Conservation (phyloP, 2,113 vertebrate species). For the Engraulis encrasicolus region DNA sequence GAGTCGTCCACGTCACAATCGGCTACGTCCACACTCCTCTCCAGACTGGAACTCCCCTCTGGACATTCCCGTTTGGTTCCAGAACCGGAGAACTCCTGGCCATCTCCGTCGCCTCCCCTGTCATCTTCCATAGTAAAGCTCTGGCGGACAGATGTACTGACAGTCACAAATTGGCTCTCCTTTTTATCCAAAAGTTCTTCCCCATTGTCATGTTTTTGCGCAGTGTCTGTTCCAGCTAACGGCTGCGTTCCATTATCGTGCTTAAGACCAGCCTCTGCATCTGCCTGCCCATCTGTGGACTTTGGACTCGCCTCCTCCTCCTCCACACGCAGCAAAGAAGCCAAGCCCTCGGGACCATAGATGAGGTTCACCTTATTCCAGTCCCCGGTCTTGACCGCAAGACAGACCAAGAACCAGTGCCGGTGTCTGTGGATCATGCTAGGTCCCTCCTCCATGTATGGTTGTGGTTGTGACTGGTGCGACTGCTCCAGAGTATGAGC, state of each 20-base stretch:
- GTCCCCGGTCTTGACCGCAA: slow-evolving; percentile 85
- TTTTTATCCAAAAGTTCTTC: not conserved
- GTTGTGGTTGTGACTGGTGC: slow-evolving; percentile 57
- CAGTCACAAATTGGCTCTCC: not conserved
- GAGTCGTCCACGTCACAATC: slow-evolving; percentile 41
- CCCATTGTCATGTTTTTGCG: not conserved
- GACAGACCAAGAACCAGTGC: slow-evolving; percentile 83
- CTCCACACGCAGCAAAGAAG: slow-evolving; percentile 69
- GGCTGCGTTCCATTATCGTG: too few species aligned
- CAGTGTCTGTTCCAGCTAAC: not conserved
- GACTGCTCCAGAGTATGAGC: not conserved
- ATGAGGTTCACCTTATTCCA: slow-evolving; percentile 68
- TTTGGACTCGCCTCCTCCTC: slow-evolving; percentile 58
- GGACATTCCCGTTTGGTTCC: slow-evolving; percentile 33
- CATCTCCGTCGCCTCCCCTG: not conserved
- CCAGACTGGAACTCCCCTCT: slow-evolving; percentile 40
- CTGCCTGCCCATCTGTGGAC: not conserved
- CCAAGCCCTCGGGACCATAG: slow-evolving; percentile 74
- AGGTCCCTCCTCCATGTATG: slow-evolving; percentile 68
- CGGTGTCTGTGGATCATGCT: slow-evolving; percentile 74
- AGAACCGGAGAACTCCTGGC: not conserved
- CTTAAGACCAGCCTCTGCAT: not conserved
- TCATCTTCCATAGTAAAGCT: not conserved
- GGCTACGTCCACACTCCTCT: slow-evolving; percentile 28
- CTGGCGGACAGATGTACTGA: slow-evolving; percentile 16